Evolutionary conservation across 2,888 invertebrate genomes (phyloP), one percentile per base, ranked within the genome.

Genomic region (Sinelater perroti): DNA sequence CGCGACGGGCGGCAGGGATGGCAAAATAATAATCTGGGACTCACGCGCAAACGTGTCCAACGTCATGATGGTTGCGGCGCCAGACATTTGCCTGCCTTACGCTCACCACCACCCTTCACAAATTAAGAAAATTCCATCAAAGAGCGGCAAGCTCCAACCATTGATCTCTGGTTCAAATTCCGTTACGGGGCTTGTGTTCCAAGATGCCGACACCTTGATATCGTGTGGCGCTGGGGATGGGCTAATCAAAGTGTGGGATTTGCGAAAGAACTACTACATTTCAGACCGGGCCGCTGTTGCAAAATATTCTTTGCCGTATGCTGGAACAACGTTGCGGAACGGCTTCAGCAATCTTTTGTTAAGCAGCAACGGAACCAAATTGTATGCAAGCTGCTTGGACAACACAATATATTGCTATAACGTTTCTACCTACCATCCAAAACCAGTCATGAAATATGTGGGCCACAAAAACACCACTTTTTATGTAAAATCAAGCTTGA

Each of bases 151-250:
- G 16, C 8, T 42, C 6, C 33, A 42, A 6, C 26, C 44, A 1
- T 72, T 74, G 6, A 76, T 78, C 24, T 80, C 81, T 1, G 81
- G 87, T 7, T 84, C 87, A 1, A 86, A 87, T 76, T 89, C 89
- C 74, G 90, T 95, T 46, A 95, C 95, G 0, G 89, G 91, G 4
- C 82, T 95, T 10, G 87, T 86, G 1, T 95, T 93, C 78, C 92
- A 91, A 77, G 88, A 93, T 76, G 87, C 89, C 56, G 77, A 84
- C 62, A 89, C 89, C 2, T 80, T 96, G 1, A 82, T 94, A 35
- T 93, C 95, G 0, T 90, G 93, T 71, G 93, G 93, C 1, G 91
- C 93, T 52, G 90, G 90, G 33, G 95, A 95, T 78, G 93, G 94
- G 0, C 79, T 87, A 61, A 89, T 95, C 51, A 94, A 94, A 78